Percentiles rank a stretch among this genome's conserved stretches.
Evolutionary conservation across 2,888 invertebrate species (phyloP).

Genomic region (Ptychoptera contaminata): DNA sequence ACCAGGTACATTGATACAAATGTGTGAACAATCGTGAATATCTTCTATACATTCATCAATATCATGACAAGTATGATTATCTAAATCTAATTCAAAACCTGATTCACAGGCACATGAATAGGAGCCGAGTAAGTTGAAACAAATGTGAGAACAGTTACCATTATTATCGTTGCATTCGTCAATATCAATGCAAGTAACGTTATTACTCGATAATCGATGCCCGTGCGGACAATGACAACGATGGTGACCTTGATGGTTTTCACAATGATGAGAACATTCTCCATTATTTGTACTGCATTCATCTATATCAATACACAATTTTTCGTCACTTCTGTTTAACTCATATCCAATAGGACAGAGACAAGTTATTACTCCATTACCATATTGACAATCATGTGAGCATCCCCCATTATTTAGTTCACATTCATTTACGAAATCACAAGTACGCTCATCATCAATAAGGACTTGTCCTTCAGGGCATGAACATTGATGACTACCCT

Average conservation of each 20-base stretch:
- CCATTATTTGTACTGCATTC: slow-evolving; percentile 37
- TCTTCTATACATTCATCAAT: slow-evolving; percentile 32
- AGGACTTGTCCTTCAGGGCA: slow-evolving; percentile 20
- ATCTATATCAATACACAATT: slow-evolving; percentile 32
- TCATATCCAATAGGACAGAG: slow-evolving; percentile 39
- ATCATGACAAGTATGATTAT: slow-evolving; percentile 29
- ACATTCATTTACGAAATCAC: slow-evolving; percentile 36
- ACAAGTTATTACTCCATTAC: slow-evolving; percentile 34
- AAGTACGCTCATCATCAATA: slow-evolving; percentile 18
- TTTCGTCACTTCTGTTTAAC: slow-evolving; percentile 30
- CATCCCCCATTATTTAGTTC: slow-evolving; percentile 27
- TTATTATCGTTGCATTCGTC: slow-evolving; percentile 38
- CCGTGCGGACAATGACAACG: slow-evolving; percentile 34
- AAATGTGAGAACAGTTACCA: slow-evolving; percentile 39
- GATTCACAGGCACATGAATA: slow-evolving; percentile 36
- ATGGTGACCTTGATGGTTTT: slow-evolving; percentile 34
- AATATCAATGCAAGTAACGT: slow-evolving; percentile 32
- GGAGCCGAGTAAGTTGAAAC: slow-evolving; percentile 41
- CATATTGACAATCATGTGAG: slow-evolving; percentile 33
- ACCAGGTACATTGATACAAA: slow-evolving; percentile 37
- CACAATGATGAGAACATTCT: slow-evolving; percentile 42
- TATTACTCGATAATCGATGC: slow-evolving; percentile 23
- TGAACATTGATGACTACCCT: slow-evolving; percentile 21
- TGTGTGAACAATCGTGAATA: slow-evolving; percentile 32
- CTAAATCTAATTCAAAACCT: slow-evolving; percentile 24